Conservation (phyloP, 2,888 invertebrate genomes). For the Biston stratarius region DNA sequence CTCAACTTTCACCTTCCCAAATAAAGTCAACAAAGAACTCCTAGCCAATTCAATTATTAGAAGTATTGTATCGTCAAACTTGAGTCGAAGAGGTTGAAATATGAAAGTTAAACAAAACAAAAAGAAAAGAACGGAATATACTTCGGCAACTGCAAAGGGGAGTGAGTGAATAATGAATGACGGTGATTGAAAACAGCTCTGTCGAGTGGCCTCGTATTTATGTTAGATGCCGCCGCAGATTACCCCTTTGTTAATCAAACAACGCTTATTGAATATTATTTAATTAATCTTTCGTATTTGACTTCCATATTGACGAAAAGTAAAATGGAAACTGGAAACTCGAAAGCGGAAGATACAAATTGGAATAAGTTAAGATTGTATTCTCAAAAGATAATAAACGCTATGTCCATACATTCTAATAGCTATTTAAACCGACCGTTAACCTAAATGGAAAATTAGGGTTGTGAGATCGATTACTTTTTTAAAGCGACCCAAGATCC, state of each 20-base stretch:
- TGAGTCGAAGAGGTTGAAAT: constrained; percentile 69
- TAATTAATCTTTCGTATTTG: constrained; percentile 82
- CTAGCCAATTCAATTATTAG: constrained; percentile 73
- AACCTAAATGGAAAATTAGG: constrained; percentile 69
- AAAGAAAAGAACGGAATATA: constrained; percentile 66
- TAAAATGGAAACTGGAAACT: constrained; percentile 39
- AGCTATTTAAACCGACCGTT: constrained; percentile 63
- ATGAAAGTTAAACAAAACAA: constrained; percentile 84
- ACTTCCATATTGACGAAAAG: constrained; percentile 64
- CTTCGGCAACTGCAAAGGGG: constrained; percentile 83
- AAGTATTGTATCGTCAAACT: constrained; percentile 72
- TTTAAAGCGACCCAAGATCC: constrained; percentile 65
- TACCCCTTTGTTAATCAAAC: constrained; percentile 84
- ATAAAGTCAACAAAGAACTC: constrained; percentile 60
- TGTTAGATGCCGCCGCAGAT: constrained; percentile 85
- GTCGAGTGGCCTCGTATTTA: constrained; percentile 78
- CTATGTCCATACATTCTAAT: constrained; percentile 54
- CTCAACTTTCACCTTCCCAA: constrained; percentile 59
- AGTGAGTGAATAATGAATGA: constrained; percentile 84
- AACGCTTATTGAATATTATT: constrained; percentile 83
- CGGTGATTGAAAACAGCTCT: constrained; percentile 82
- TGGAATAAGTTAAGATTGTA: constrained; percentile 37
- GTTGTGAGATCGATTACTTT: constrained; percentile 64
- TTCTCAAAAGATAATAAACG: constrained; percentile 50
- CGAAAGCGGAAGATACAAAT: constrained; percentile 28